Percentiles rank a stretch among this genome's conserved stretches.
Conservation (phyloP, 2,888 invertebrate genomes). For the Steromphala cineraria region DNA sequence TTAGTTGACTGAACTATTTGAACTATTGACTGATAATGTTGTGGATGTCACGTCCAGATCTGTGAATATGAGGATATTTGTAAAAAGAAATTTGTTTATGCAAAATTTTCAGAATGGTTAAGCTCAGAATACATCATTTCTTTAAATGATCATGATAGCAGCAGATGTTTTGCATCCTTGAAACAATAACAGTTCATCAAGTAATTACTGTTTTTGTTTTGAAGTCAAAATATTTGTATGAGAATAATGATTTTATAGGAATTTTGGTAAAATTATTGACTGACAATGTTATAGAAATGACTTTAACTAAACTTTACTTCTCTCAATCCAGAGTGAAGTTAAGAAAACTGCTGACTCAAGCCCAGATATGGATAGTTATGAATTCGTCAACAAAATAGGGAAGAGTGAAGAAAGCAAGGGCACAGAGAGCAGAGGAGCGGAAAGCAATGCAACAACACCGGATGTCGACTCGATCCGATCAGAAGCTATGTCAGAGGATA, state of each 20-base stretch:
- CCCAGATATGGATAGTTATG: slow-evolving; percentile 59
- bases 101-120: neutral
- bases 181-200: no score
- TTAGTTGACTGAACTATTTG: no score
- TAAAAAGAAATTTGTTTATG: neutral
- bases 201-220: no score
- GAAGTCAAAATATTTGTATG: no score
- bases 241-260: no score
- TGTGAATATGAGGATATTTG: no score
- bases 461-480: neutral
- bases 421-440: neutral
- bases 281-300: no score
- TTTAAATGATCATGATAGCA: no score
- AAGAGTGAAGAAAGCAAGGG: neutral
- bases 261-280: no score
- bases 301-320: neutral
- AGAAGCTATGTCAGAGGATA: neutral
- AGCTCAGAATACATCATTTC: neutral
- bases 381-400: slow-evolving; percentile 41
- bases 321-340: slow-evolving; percentile 20
- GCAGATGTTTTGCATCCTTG: no score
- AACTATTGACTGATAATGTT: no score
- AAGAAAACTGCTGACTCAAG: slow-evolving; percentile 46
- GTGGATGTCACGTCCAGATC: no score
- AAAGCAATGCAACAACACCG: neutral